Percentiles rank a stretch among this genome's conserved stretches.
Evolutionary conservation across 2,797 vertebrate genomes (phyloP).

Genomic region (Euphonia xanthogaster): DNA sequence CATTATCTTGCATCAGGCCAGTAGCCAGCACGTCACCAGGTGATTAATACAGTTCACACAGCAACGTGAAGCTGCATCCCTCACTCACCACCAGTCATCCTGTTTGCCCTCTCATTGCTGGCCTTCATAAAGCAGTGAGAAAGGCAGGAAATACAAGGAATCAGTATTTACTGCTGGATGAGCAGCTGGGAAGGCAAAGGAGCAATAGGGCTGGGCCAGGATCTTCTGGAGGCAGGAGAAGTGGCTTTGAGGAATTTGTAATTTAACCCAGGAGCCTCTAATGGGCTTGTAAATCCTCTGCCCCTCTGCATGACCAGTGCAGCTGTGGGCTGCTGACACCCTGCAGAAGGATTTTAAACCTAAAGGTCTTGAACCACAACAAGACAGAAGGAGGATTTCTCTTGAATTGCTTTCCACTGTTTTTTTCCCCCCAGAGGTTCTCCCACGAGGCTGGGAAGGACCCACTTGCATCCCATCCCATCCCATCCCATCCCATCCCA

Average conservation of each 20-base stretch:
- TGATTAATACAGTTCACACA: conserved; percentile 25
- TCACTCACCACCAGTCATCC: background rate
- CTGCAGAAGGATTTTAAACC: background rate
- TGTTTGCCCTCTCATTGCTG: background rate
- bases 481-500: background rate
- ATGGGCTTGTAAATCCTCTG: background rate
- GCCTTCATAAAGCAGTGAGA: background rate
- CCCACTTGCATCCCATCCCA: background rate
- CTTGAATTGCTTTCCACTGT: background rate
- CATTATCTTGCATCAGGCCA: conserved; percentile 34
- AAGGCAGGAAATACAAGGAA: background rate
- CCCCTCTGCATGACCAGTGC: background rate
- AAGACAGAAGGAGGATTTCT: background rate
- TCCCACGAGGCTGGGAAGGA: accelerated
- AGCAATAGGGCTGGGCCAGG: background rate
- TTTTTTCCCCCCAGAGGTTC: accelerated
- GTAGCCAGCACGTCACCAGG: conserved; percentile 15
- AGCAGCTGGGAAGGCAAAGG: background rate
- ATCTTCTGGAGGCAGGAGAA: background rate
- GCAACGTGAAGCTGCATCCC: background rate
- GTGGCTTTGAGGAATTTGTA: background rate
- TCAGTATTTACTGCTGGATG: background rate
- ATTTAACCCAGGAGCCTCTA: background rate
- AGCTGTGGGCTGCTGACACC: background rate
- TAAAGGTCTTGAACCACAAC: background rate